phyloP scores from a whole-genome alignment of 2,113 vertebrate species.

The Porphyrio hochstetteri region DNA sequence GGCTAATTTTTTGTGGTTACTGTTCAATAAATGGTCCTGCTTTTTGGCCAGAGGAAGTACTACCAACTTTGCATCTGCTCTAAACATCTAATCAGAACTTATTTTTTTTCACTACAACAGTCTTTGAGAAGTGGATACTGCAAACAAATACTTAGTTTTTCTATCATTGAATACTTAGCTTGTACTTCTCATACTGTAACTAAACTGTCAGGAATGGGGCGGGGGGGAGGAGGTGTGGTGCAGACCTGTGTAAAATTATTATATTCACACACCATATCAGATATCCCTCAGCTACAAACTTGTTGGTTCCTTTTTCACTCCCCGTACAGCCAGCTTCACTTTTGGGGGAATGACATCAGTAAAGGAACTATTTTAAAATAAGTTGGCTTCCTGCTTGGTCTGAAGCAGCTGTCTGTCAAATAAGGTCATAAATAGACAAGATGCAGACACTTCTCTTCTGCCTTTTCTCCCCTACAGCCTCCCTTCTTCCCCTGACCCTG shows the following conservation, averaged over 20 bases:
- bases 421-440: background rate
- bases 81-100: conserved; percentile 5
- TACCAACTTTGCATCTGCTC: conserved; percentile 13
- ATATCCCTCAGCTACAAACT: background rate
- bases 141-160: conserved; percentile 10
- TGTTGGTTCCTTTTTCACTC: background rate
- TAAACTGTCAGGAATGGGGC: background rate
- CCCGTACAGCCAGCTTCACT: background rate
- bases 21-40: background rate
- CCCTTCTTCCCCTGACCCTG: background rate
- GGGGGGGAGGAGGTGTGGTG: background rate
- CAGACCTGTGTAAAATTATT: background rate
- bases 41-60: background rate
- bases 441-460: background rate
- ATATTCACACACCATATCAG: background rate
- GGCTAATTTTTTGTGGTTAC: background rate
- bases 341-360: background rate
- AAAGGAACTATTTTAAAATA: background rate
- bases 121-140: background rate
- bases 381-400: background rate
- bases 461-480: background rate
- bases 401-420: background rate
- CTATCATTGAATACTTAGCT: background rate
- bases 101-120: conserved; percentile 38
- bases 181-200: background rate